Percentiles rank a stretch among this genome's conserved stretches.
Conservation (phyloP, 2,888 invertebrate genomes). For the Nomada flava region DNA sequence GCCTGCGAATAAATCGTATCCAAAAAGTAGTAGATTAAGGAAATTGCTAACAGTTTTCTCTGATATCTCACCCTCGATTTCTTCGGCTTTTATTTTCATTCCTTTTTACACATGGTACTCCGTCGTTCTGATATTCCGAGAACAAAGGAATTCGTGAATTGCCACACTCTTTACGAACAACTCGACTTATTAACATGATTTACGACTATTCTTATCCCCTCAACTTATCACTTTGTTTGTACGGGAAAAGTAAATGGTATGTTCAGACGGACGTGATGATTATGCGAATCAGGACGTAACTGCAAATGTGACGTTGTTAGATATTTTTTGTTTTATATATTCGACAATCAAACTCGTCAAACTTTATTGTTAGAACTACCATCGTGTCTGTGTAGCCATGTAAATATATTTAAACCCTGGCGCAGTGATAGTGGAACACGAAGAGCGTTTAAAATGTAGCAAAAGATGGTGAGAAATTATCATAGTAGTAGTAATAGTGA, state of each 20-base stretch:
- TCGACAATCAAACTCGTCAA: neutral
- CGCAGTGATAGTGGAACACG: neutral
- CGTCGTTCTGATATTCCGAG: neutral
- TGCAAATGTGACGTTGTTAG: slow-evolving; percentile 50
- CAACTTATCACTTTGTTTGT: slow-evolving; percentile 41
- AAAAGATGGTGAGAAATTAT: neutral
- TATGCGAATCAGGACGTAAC: slow-evolving; percentile 20
- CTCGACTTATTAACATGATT: slow-evolving; percentile 42
- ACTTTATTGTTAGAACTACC: neutral
- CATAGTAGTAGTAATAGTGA: slow-evolving; percentile 1
- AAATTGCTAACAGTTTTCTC: slow-evolving; percentile 42
- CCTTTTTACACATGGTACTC: neutral
- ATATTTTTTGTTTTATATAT: neutral
- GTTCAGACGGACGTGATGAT: slow-evolving; percentile 37
- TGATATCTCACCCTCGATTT: neutral
- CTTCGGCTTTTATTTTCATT: neutral
- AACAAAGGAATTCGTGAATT: neutral
- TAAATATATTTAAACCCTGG: neutral
- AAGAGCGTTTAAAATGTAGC: slow-evolving; percentile 10
- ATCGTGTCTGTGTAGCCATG: neutral
- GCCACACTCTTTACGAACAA: slow-evolving; percentile 34
- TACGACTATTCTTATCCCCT: slow-evolving; percentile 42
- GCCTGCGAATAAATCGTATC: slow-evolving; percentile 42
- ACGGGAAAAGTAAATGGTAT: slow-evolving; percentile 34
- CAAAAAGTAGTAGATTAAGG: slow-evolving; percentile 32